Base-by-base conservation (phyloP, 1,140 invertebrate species). In the Cecropterus lyciades region DNA sequence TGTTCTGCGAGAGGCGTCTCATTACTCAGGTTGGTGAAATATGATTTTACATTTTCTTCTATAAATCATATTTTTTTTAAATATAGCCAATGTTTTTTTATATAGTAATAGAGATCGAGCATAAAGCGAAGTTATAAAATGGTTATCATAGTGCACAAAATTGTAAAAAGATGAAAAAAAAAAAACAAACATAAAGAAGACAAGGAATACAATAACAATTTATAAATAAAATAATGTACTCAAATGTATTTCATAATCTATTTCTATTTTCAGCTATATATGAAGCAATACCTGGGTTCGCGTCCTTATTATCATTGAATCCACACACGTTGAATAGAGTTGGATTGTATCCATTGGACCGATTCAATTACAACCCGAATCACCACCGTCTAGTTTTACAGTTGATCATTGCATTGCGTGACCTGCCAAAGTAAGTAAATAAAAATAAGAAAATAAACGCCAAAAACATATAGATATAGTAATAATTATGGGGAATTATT, bases 1-100 rank as follows among this genome's bases (percentile, higher is more conserved):
- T 48, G 89, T 89, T n/a, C 67, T 92, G 17, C 75, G 88, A 73
- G 86, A 93, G 69, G 92, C 92, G 0, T 93, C 94, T 52, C 83
- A 94, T 63, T 94, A 93, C 76, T 94, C 94, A 30, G 93, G 93
- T 94, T 88, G n/a, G n/a, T 83, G 57, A 8, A 56, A 33, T 37
- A 27, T 45, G 15, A 57, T 49, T 11, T 64, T 64, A 43, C 5
- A 1, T 13, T 1, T n/a, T n/a, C n/a, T n/a, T n/a, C n/a, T 40
- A 40, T 11, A 42, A 6, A 27, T 30, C 13, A 30, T 30, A 30
- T 6, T 30, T 5, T 30, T 30, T 30, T 8, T 30, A 30, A 30
- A 30, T 3, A 30, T 0, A 30, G 3, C 20, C 20, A 24, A 24
- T 24, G 20, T 3, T 24, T 3, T 24, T 24, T 5, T 24, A 3